These are phyloP conservation scores for Trematomus bernacchii DNA, from an alignment of 2,797 vertebrate species.

Conservation along the genomic window DNA sequence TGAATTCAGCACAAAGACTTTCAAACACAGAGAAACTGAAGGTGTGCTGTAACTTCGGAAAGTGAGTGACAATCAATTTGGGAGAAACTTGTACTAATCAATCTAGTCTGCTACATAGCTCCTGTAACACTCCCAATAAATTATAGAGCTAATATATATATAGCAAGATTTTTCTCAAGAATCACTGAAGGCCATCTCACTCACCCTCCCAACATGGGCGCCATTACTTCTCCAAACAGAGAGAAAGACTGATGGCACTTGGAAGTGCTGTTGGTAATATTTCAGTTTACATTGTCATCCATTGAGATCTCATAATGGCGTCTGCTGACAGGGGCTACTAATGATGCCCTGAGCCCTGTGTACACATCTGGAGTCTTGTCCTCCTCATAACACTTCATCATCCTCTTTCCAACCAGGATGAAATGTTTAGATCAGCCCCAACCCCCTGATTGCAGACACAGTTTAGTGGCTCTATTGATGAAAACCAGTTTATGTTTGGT, in stretches of 20 bases:
- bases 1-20: constrained; percentile 12
- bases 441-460: constrained; percentile 61
- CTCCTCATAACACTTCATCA: constrained; percentile 74
- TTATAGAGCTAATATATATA: constrained; percentile 34
- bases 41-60: constrained; percentile 7
- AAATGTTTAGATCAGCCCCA: constrained; percentile 74
- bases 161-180: constrained; percentile 22
- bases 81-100: constrained; percentile 10
- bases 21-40: background rate
- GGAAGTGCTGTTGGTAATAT: constrained; percentile 67
- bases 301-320: constrained; percentile 61
- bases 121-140: constrained; percentile 33
- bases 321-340: constrained; percentile 73
- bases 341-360: constrained; percentile 60
- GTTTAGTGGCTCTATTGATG: constrained; percentile 50
- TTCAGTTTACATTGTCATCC: constrained; percentile 80
- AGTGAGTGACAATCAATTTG: constrained; percentile 3
- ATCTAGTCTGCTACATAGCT: constrained; percentile 8
- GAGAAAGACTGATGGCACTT: constrained; percentile 69
- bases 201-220: constrained; percentile 62
- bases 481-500: constrained; percentile 52
- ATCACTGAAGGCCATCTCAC: constrained; percentile 46
- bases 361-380: constrained; percentile 75
- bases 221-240: constrained; percentile 80
- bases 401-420: constrained; percentile 44